These are phyloP conservation scores for Chionis minor DNA, from an alignment of 2,113 vertebrate species.

Conservation along the genomic window DNA sequence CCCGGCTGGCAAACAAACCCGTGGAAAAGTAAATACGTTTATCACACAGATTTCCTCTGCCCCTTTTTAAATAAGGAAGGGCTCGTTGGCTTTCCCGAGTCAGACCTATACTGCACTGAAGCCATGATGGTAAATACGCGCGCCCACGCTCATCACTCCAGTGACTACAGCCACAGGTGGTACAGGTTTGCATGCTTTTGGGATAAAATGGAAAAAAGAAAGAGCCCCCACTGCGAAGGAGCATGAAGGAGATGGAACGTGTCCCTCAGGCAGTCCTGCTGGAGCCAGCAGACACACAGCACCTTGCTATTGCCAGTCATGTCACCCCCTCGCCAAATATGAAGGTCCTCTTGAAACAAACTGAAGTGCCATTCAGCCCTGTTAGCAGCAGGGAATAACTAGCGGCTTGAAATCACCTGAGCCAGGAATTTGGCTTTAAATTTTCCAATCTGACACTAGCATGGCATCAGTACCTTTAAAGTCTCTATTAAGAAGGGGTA, in stretches of 20 bases:
- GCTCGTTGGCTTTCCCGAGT: background rate
- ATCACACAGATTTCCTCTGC: conserved; percentile 48
- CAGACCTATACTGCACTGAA: background rate
- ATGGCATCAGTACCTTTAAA: conserved; percentile 41
- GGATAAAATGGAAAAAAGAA: background rate
- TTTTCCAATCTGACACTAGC: background rate
- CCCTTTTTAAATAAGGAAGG: conserved; percentile 39
- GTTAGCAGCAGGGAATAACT: conserved; percentile 5
- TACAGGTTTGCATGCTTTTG: background rate
- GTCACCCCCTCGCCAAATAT: background rate
- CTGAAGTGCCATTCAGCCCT: background rate
- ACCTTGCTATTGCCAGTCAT: background rate
- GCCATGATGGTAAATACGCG: background rate
- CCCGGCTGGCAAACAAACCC: conserved; percentile 10
- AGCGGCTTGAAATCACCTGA: background rate
- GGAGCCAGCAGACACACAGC: background rate
- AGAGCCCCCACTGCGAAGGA: background rate
- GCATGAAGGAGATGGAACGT: background rate
- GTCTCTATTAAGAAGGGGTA: background rate
- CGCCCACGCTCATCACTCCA: background rate
- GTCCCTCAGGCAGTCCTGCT: rapidly evolving
- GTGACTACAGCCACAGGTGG: background rate
- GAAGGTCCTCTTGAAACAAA: background rate
- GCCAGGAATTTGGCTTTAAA: conserved; percentile 12
- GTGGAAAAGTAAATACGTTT: conserved; percentile 50